Evolutionary conservation across 1,140 invertebrate species (phyloP), one percentile per base, ranked within the genome.

Genomic region (Copidosoma floridanum): DNA sequence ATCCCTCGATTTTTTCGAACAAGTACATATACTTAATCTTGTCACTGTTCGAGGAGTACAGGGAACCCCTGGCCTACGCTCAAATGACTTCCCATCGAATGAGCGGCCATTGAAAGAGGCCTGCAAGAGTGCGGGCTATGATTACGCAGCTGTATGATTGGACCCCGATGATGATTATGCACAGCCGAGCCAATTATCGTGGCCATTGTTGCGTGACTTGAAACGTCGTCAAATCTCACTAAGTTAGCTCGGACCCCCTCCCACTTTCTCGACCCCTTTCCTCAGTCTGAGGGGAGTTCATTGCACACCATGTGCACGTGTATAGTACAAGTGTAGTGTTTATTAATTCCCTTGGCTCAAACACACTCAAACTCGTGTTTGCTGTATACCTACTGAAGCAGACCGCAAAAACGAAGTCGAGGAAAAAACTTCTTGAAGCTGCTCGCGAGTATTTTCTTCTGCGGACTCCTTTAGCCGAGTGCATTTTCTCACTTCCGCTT

Each of bases 191-290:
- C 63, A 63, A 63, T 63, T 58, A 63, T 48, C 35, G 32, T 43
- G 32, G 11, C 43, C 32, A 55, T 54, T 58, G 51, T 54, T 63
- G 48, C 51, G 37, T 58, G 50, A 62, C 53, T 68, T 55, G 51
- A 64, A 37, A 61, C 41, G 63, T 60, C 51, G 68, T 59, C 65
- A 38, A 63, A 55, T 55, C 48, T 61, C n/a, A 62, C 59, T 64
- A 63, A 44, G 65, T 61, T 66, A 58, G 65, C 44, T 46, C 38
- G 51, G 43, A 41, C 50, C 43, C 38, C 35, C 43, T 58, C 57
- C 68, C 56, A 38, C 51, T 44, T 27, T 43, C 44, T 23, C 41
- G 16, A 3, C 37, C 37, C 37, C 12, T 4, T n/a, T n/a, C 5
- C 3, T n/a, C 18, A 5, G n/a, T n/a, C n/a, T n/a, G n/a, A n/a